phyloP scores from a whole-genome alignment of 2,113 vertebrate genomes.

The Pungitius pungitius region DNA sequence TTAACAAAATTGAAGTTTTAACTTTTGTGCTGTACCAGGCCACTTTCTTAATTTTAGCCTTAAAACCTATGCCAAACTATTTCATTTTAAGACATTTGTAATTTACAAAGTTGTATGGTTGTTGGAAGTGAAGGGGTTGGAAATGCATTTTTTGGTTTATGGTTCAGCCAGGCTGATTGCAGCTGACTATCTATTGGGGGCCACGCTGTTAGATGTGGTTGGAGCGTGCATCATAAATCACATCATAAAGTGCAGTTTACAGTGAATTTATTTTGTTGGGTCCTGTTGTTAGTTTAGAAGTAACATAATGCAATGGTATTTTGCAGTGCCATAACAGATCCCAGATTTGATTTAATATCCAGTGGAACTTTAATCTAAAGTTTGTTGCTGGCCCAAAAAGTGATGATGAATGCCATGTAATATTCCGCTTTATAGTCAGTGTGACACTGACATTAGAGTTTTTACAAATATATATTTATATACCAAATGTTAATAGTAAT shows the following conservation, averaged over 20 bases:
- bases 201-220: constrained; percentile 7
- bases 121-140: background rate
- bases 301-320: background rate
- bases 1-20: too few relatives aligned
- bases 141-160: constrained; percentile 14
- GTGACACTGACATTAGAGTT: background rate
- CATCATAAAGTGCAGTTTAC: constrained; percentile 4
- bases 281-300: background rate
- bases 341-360: background rate
- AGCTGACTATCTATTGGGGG: constrained; percentile 13
- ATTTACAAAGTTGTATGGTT: constrained; percentile 17
- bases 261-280: background rate
- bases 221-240: constrained; percentile 32
- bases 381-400: background rate
- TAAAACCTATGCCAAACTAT: background rate
- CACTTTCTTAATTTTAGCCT: background rate
- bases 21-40: background rate
- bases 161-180: constrained; percentile 24
- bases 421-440: background rate
- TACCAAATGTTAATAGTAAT: background rate
- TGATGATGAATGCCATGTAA: background rate
- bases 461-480: background rate
- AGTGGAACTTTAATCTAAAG: background rate
- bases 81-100: constrained; percentile 12
- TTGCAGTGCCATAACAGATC: background rate